Base-by-base conservation (phyloP, 2,888 invertebrate species). In the Epinotia brunnichana region DNA sequence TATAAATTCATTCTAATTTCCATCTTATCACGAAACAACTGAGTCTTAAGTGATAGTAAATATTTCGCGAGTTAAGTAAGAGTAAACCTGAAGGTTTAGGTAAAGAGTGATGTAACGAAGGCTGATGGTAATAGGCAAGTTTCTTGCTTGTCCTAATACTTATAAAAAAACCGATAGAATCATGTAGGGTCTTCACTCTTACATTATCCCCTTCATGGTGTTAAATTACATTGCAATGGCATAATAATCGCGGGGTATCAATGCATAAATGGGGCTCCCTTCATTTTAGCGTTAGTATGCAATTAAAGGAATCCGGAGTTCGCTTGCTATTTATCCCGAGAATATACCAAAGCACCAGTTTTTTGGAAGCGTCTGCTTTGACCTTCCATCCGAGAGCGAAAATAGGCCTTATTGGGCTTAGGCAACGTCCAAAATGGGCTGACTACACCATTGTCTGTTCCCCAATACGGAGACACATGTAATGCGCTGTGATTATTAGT, bases 81-180 rank as follows among this genome's bases (percentile, higher is more conserved):
- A n/a, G n/a, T n/a, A n/a, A n/a, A n/a, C n/a, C n/a, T n/a, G n/a
- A n/a, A n/a, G n/a, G n/a, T 39, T 39, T 24, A n/a, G 3, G 21
- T 21, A 17, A 39, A 41, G 60, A 10, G 13, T 48, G 44, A 19
- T 41, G n/a, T 48, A 62, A 48, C 21, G 24, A 29, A 62, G n/a
- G n/a, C n/a, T 48, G 24, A 48, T 48, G 21, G 41, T 59, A 48
- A 62, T 62, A 62, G n/a, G 62, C 48, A 62, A n/a, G n/a, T n/a
- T n/a, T 29, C 15, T 24, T 24, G 15, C 21, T 62, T n/a, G 48
- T 62, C 24, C 62, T 62, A 62, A 62, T 62, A 29, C 48, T 48
- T 24, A 48, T 48, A 62, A 41, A 41, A 17, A 35, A 61, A 61
- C 60, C 60, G 41, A 61, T 21, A 61, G 35, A 19, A 61, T 44